Conservation (phyloP, 1,140 invertebrate species). For the Proales similis region DNA sequence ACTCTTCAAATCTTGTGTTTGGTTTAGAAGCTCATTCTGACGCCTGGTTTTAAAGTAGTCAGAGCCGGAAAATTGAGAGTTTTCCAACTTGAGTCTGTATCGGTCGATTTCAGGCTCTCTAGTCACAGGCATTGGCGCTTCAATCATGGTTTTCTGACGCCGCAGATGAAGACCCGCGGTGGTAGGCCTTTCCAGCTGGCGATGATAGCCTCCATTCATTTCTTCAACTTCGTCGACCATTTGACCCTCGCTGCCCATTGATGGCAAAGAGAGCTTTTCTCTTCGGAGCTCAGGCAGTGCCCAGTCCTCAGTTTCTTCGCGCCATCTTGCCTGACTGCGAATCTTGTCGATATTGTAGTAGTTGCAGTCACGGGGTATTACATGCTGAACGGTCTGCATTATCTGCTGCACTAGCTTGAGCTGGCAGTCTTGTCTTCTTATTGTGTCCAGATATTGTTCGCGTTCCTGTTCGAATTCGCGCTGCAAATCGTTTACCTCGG, state of each 20-base stretch:
- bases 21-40: slow-evolving; percentile 30
- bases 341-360: slow-evolving; percentile 36
- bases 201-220: slow-evolving; percentile 12
- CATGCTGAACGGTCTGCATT: slow-evolving; percentile 6
- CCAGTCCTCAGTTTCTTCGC: slow-evolving; percentile 33
- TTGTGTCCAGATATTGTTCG: slow-evolving; percentile 31
- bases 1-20: slow-evolving; percentile 31
- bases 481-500: slow-evolving; percentile 27
- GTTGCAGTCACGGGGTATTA: slow-evolving; percentile 24
- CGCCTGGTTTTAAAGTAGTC: slow-evolving; percentile 26
- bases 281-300: slow-evolving; percentile 9
- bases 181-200: not conserved
- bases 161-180: not conserved
- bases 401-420: slow-evolving; percentile 8
- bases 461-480: slow-evolving; percentile 31
- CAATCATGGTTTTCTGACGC: not conserved
- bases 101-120: slow-evolving; percentile 34
- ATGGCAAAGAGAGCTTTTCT: slow-evolving; percentile 26
- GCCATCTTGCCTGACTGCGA: slow-evolving; percentile 12
- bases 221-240: slow-evolving; percentile 9
- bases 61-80: slow-evolving; percentile 19
- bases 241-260: slow-evolving; percentile 4
- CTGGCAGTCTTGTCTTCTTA: slow-evolving; percentile 32
- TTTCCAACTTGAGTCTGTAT: slow-evolving; percentile 34
- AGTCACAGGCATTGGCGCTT: no score